phyloP scores from a whole-genome alignment of 2,888 invertebrate genomes.

The Macrostomum cliftonense region DNA sequence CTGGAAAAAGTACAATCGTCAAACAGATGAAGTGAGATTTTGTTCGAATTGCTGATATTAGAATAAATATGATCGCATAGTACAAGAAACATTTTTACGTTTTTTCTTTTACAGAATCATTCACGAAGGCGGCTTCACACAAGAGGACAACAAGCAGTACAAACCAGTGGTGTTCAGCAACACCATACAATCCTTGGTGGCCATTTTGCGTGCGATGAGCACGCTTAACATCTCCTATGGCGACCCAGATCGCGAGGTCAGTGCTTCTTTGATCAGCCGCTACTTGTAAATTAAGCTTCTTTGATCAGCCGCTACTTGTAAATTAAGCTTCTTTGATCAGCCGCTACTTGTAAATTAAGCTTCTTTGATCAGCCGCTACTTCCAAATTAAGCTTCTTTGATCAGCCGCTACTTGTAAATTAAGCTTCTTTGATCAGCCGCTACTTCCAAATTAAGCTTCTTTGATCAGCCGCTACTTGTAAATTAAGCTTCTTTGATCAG shows the following conservation, averaged over 20 bases:
- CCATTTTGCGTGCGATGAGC: conserved; percentile 97
- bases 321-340: too few relatives aligned
- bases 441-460: too few relatives aligned
- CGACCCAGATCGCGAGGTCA: conserved; percentile 47
- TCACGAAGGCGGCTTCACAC: conserved; percentile 12
- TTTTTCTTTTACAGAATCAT: conserved; percentile 35
- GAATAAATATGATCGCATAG: too few relatives aligned
- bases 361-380: neutral
- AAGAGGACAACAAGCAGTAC: conserved; percentile 11
- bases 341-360: conserved; percentile 24
- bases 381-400: too few relatives aligned
- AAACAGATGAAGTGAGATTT: conserved; percentile 90
- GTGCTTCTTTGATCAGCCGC: neutral
- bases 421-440: conserved; percentile 18
- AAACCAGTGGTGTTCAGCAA: conserved; percentile 96
- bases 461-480: too few relatives aligned
- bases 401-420: too few relatives aligned
- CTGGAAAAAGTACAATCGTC: conserved; percentile 97
- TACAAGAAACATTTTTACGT: too few relatives aligned
- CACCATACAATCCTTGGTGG: conserved; percentile 98
- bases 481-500: conserved; percentile 24
- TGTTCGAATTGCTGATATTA: neutral
- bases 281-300: conserved; percentile 25
- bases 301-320: too few relatives aligned
- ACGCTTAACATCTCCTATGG: conserved; percentile 82